phyloP scores from a whole-genome alignment of 2,113 vertebrate species.

The Rynchops niger region DNA sequence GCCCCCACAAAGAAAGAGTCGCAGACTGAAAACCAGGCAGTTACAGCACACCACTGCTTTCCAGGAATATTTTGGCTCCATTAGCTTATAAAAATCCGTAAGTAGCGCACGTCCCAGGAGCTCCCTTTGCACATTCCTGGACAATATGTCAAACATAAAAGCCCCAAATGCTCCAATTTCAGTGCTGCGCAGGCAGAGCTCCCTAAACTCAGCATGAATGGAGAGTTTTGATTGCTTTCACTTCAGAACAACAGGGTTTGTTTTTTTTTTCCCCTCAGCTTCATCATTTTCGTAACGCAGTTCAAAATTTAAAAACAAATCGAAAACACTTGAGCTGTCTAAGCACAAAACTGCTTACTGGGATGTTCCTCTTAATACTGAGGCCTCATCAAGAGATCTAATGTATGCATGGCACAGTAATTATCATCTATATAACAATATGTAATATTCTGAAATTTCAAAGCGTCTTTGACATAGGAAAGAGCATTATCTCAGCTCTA shows the following conservation, averaged over 20 bases:
- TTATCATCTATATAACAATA: fast-evolving
- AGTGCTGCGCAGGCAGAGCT: not conserved
- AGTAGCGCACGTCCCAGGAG: not conserved
- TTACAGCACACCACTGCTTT: not conserved
- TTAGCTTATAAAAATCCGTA: not conserved
- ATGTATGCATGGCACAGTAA: fast-evolving
- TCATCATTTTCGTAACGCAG: not conserved
- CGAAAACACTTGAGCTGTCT: not conserved
- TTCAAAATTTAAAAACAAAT: not conserved
- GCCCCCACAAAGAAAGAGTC: not conserved
- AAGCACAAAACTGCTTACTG: not conserved
- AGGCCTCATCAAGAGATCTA: not conserved
- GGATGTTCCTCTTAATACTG: not conserved
- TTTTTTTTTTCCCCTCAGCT: not conserved
- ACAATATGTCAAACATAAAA: not conserved
- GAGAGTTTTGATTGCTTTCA: not conserved
- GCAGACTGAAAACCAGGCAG: not conserved
- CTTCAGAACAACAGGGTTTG: not conserved
- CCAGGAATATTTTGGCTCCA: slow-evolving; percentile 9
- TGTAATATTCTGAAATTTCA: not conserved
- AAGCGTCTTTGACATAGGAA: not conserved
- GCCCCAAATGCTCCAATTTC: not conserved
- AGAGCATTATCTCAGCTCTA: not conserved
- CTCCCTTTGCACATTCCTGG: not conserved
- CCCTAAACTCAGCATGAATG: not conserved